Evolutionary conservation across 35 echinoderm and acorn worm genomes (phyloP).

Genomic region (Apostichopus californicus): DNA sequence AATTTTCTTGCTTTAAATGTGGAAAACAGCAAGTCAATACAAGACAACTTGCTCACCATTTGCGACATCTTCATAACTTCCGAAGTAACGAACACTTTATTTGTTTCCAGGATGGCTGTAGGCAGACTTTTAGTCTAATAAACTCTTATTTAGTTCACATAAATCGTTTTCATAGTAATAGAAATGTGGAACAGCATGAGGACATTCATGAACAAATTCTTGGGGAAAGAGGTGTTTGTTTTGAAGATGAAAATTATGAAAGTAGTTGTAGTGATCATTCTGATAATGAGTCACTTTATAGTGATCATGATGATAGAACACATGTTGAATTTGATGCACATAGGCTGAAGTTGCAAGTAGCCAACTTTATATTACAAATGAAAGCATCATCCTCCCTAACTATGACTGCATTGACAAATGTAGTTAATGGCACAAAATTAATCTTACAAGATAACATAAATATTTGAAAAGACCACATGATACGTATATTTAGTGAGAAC

Average conservation of each 20-base stretch:
- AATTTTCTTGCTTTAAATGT: not conserved
- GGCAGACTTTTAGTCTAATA: not conserved
- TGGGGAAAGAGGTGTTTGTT: too few relatives aligned
- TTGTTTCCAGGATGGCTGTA: not conserved
- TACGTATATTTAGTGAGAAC: not conserved
- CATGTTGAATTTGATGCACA: conserved; percentile 3
- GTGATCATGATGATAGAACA: not conserved
- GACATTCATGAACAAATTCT: too few relatives aligned
- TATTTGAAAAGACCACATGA: not conserved
- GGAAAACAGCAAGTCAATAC: not conserved
- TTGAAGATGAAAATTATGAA: too few relatives aligned
- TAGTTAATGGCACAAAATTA: not conserved
- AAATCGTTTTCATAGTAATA: not conserved
- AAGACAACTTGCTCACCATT: conserved; percentile 19
- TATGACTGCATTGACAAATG: not conserved
- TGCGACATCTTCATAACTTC: not conserved
- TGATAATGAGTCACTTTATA: not conserved
- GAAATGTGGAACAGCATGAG: not conserved
- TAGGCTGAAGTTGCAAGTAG: not conserved
- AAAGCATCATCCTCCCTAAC: not conserved
- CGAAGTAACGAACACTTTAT: not conserved
- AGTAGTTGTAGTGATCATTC: too few relatives aligned
- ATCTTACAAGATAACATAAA: not conserved
- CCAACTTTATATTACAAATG: not conserved
- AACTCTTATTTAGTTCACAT: not conserved